Base-by-base conservation (phyloP, 2,797 vertebrate species). In the Babyrousa celebensis region DNA sequence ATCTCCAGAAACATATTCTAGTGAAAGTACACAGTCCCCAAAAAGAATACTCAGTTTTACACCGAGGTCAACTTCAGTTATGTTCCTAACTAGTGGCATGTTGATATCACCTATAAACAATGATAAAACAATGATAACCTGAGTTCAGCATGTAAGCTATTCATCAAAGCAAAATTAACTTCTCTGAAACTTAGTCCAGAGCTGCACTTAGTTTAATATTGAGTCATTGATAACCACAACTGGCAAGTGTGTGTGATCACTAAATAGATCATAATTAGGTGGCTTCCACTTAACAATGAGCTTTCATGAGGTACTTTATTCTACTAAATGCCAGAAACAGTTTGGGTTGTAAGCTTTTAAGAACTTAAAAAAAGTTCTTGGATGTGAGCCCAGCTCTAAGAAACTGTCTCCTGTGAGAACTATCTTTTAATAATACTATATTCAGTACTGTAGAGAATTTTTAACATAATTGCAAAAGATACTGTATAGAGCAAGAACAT, bases 151-250 rank as follows among this genome's bases (percentile, higher is more conserved):
- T 68, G 12, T 63, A 96, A 78, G 10, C 29, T 95, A 63, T 72
- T 93, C 60, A 70, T 75, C 52, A 92, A 94, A 84, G 58, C 83
- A 91, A 91, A 94, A 91, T 52, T 56, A 88, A 93, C n/a, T 27
- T 82, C 32, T 84, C 54, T 43, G 58, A 88, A 96, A 72, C 25
- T 65, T 92, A 80, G 25, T 62, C 63, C 85, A 54, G 27, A 80
- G 63, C 1, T 65, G 8, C 74, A 83, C 10, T 92, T n/a, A 54
- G 25, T 72, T 77, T 94, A 72, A 94, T 72, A 65, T 12, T 43
- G 17, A 92, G 17, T 36, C 48, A 74, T 1, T 54, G 43, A 90
- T 65, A 78, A 75, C 21, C 40, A 77, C 9, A 86, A 87, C 0
- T 14, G 6, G 10, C 6, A 17, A 23, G 15, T 89, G 62, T 79